These are phyloP conservation scores for Schrankia costaestrigalis DNA, from an alignment of 2,888 invertebrate species.

Conservation along the genomic window DNA sequence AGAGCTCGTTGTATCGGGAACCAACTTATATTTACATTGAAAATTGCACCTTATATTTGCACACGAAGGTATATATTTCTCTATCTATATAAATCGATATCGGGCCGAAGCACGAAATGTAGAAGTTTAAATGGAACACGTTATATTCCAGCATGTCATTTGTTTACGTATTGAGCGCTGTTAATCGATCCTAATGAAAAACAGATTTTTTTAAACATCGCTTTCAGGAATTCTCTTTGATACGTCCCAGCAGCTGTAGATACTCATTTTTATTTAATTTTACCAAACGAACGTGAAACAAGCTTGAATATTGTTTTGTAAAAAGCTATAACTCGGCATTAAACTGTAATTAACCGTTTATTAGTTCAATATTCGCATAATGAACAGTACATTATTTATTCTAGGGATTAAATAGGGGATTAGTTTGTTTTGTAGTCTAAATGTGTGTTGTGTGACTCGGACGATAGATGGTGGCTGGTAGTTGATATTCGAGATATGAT, in stretches of 20 bases:
- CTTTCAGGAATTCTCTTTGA: neutral
- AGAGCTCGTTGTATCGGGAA: slow-evolving; percentile 47
- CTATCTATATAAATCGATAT: slow-evolving; percentile 25
- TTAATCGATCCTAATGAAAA: slow-evolving; percentile 19
- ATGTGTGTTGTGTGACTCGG: too few species aligned
- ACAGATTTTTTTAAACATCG: neutral
- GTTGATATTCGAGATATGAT: too few species aligned
- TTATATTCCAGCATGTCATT: slow-evolving; percentile 25
- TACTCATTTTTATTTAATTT: too few species aligned
- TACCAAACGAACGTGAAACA: too few species aligned
- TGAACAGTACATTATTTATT: too few species aligned
- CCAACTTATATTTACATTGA: slow-evolving; percentile 36
- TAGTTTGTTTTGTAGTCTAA: too few species aligned
- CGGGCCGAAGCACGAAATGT: slow-evolving; percentile 15
- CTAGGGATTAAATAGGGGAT: too few species aligned
- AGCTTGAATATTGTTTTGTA: too few species aligned
- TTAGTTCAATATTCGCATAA: too few species aligned
- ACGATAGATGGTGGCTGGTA: too few species aligned
- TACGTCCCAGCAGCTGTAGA: neutral
- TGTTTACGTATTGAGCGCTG: slow-evolving; percentile 19
- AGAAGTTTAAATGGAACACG: slow-evolving; percentile 30
- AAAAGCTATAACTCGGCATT: too few species aligned
- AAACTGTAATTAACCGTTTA: too few species aligned
- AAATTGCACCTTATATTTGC: slow-evolving; percentile 39
- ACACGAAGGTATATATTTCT: slow-evolving; percentile 20